phyloP scores from a whole-genome alignment of 2,797 vertebrate species.

The Alca torda region DNA sequence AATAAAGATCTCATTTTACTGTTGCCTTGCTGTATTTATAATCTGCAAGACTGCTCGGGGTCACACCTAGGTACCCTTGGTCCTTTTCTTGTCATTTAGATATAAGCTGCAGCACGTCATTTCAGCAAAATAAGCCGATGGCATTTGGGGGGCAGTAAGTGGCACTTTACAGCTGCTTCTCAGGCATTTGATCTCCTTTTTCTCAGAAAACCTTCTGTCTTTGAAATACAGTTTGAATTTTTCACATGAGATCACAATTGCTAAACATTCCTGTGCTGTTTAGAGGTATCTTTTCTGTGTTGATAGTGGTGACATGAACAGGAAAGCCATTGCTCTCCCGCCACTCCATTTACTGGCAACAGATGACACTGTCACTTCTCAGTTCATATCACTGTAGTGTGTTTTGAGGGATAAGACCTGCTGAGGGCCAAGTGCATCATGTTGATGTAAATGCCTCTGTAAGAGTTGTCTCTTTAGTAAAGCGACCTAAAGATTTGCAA shows the following conservation, averaged over 20 bases:
- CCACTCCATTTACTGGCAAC: not conserved
- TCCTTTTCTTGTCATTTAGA: not conserved
- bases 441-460: not conserved
- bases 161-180: not conserved
- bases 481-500: not conserved
- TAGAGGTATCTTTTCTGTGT: not conserved
- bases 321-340: not conserved
- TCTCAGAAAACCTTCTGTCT: not conserved
- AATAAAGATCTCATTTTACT: not conserved
- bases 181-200: not conserved
- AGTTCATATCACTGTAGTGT: too few relatives aligned
- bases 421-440: not conserved
- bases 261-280: not conserved
- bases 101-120: not conserved
- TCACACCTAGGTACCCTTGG: not conserved
- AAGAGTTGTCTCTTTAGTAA: not conserved
- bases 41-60: not conserved
- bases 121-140: not conserved
- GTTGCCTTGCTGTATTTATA: not conserved
- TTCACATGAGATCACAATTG: not conserved
- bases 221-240: conserved; percentile 28
- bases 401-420: not conserved
- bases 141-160: not conserved
- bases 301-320: not conserved
- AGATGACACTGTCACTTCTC: not conserved